A percentile compares a stretch with the other conserved stretches of the same genome.
phyloP scores from a whole-genome alignment of 2,888 invertebrate genomes.

The Drosophila prostipennis region DNA sequence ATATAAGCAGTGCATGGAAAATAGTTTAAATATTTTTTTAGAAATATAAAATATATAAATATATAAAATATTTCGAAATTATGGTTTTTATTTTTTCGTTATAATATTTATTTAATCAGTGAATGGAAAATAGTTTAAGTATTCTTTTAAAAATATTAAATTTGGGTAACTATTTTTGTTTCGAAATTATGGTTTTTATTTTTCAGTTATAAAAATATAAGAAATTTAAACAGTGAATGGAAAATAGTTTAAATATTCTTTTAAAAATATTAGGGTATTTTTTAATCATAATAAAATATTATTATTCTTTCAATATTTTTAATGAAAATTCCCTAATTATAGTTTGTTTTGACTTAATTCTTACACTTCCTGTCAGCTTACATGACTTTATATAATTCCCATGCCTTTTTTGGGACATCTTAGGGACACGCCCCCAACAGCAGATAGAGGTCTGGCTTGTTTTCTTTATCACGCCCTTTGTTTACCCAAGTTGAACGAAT shows the following conservation, averaged over 20 bases:
- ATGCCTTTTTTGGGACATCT: conserved; percentile 12
- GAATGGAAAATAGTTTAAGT: too few relatives aligned
- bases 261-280: too few relatives aligned
- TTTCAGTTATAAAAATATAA: neutral
- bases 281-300: too few relatives aligned
- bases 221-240: neutral
- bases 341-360: neutral
- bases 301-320: neutral
- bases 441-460: conserved; percentile 8
- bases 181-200: neutral
- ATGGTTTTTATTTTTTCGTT: too few relatives aligned
- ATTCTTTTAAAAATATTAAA: too few relatives aligned
- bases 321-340: neutral
- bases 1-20: too few relatives aligned
- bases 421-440: conserved; percentile 1
- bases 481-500: conserved; percentile 28
- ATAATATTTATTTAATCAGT: too few relatives aligned
- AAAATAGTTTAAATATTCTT: too few relatives aligned
- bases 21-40: too few relatives aligned
- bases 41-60: too few relatives aligned
- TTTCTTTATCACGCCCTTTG: conserved; percentile 18
- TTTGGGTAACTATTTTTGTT: too few relatives aligned
- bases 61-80: too few relatives aligned
- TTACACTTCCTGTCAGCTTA: neutral
- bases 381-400: neutral